These are phyloP conservation scores for Euwallacea similis DNA, from an alignment of 1,140 invertebrate genomes.

Conservation along the genomic window DNA sequence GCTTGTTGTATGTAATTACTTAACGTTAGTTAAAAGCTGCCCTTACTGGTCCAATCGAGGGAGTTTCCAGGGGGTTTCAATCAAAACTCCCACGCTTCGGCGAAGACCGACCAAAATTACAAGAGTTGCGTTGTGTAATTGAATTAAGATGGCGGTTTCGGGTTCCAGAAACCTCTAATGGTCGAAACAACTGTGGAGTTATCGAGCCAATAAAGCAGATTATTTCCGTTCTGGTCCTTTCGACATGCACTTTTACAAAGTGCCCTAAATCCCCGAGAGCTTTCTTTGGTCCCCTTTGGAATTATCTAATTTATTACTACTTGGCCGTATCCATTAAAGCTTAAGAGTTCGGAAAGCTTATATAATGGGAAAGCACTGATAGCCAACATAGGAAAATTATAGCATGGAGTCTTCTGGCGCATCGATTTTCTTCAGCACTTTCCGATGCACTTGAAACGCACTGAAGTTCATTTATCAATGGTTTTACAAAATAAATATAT, in stretches of 20 bases:
- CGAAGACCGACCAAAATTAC: no score
- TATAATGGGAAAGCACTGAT: constrained; percentile 10
- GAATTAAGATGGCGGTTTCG: no score
- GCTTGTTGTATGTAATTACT: no score
- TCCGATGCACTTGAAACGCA: neutral
- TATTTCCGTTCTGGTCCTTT: constrained; percentile 21
- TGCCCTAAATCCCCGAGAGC: constrained; percentile 13
- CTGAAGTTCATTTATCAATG: neutral
- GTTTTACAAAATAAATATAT: neutral
- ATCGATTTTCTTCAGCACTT: neutral
- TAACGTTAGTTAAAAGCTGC: no score
- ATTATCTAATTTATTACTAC: constrained; percentile 21
- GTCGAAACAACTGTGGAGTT: neutral
- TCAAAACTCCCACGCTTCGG: no score
- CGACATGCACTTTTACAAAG: constrained; percentile 20
- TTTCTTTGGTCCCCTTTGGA: constrained; percentile 1
- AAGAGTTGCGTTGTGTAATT: no score
- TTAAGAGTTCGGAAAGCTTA: constrained; percentile 17
- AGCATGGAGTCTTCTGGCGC: no score
- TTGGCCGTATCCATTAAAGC: constrained; percentile 5
- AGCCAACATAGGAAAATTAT: neutral
- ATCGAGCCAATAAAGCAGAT: constrained; percentile 17
- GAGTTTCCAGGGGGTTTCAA: no score
- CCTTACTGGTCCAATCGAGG: no score
- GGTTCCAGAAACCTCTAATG: no score